Percentiles rank a stretch among this genome's conserved stretches.
Evolutionary conservation across 2,113 vertebrate species (phyloP).

Genomic region (Charadrius vociferus): DNA sequence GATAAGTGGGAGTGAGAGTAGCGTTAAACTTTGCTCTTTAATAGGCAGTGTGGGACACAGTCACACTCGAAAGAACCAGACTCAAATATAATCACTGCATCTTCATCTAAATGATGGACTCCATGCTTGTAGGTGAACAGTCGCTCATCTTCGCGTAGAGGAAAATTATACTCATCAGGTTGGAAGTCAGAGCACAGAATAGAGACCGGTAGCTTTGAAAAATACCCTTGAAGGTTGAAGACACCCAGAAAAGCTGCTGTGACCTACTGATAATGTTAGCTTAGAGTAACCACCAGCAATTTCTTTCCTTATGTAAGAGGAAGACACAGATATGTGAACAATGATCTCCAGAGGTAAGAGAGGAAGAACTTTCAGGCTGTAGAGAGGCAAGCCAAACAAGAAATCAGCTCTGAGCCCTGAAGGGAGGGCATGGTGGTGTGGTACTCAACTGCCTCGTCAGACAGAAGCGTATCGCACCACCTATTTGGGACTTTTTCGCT

Average conservation of each 20-base stretch:
- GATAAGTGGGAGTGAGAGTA: neutral
- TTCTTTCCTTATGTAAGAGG: neutral
- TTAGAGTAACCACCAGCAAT: neutral
- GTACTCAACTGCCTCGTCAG: neutral
- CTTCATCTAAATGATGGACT: neutral
- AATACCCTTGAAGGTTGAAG: neutral
- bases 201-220: neutral
- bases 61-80: neutral
- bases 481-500: neutral
- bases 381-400: neutral
- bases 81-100: neutral
- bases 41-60: neutral
- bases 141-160: neutral
- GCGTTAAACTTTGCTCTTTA: neutral
- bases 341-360: neutral
- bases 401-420: neutral
- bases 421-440: neutral
- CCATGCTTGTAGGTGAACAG: neutral
- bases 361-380: neutral
- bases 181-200: neutral
- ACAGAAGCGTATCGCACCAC: neutral
- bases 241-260: neutral
- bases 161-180: neutral
- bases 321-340: neutral
- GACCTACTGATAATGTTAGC: neutral